Evolutionary conservation across 2,113 vertebrate species (phyloP).

Genomic region (Gallinago media): DNA sequence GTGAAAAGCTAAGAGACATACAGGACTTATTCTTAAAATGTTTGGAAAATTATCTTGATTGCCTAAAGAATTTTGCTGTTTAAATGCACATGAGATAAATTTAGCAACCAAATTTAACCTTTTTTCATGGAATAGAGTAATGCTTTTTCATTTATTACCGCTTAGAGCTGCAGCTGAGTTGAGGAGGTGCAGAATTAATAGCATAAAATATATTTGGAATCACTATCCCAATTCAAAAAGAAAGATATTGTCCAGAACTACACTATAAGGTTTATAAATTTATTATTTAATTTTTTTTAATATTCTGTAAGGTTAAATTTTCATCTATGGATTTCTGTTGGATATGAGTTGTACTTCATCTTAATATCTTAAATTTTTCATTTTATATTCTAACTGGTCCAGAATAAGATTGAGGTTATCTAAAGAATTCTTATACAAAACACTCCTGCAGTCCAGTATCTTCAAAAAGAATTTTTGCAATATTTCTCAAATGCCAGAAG

Average conservation of each 20-base stretch:
- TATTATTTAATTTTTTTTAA: constrained; percentile 19
- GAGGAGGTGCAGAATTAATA: constrained; percentile 10
- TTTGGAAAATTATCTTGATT: constrained; percentile 62
- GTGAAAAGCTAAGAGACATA: constrained; percentile 39
- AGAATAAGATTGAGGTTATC: not conserved
- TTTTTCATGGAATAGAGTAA: not conserved
- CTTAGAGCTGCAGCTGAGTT: constrained; percentile 27
- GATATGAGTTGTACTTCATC: not conserved
- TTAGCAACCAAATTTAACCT: constrained; percentile 42
- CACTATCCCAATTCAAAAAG: not conserved
- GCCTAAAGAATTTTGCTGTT: constrained; percentile 33
- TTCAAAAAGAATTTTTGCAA: not conserved
- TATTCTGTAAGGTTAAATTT: not conserved
- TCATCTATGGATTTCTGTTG: not conserved
- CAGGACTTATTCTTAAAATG: constrained; percentile 30
- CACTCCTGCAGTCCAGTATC: not conserved
- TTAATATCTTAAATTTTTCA: not conserved
- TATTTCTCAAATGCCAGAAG: not conserved
- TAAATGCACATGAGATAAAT: constrained; percentile 36
- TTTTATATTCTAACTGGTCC: not conserved
- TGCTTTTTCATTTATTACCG: constrained; percentile 2
- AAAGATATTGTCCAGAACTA: not conserved
- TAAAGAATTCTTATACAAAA: fast-evolving
- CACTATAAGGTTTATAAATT: not conserved
- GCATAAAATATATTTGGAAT: not conserved